Percentiles rank a stretch among this genome's conserved stretches.
Conservation (phyloP, 2,113 vertebrate genomes). For the Apteryx owenii region DNA sequence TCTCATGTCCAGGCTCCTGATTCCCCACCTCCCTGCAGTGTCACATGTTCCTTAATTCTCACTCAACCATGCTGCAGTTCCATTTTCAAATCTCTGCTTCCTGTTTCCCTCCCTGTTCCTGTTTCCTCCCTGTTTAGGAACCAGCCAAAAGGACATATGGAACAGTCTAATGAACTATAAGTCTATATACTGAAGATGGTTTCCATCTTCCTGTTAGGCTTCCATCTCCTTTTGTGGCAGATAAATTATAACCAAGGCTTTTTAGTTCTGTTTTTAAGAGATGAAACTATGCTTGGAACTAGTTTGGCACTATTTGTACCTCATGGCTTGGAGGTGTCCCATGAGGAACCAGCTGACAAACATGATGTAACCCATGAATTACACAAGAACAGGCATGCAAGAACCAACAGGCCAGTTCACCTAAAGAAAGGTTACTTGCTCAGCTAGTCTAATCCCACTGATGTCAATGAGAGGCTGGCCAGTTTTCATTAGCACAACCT, state of each 20-base stretch:
- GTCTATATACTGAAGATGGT: background rate
- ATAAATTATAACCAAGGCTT: background rate
- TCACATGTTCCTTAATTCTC: background rate
- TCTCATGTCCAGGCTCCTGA: background rate
- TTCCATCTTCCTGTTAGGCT: background rate
- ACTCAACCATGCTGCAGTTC: background rate
- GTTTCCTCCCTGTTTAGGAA: background rate
- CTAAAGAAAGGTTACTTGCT: background rate
- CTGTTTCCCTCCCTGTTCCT: too few relatives aligned
- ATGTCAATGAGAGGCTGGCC: background rate
- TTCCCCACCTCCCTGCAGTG: background rate
- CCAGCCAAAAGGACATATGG: background rate
- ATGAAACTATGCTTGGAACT: background rate
- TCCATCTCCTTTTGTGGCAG: background rate
- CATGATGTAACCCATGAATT: background rate
- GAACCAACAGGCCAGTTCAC: background rate
- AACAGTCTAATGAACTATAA: background rate
- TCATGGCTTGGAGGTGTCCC: background rate
- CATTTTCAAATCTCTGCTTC: too few relatives aligned
- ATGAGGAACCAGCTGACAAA: background rate
- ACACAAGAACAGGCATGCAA: background rate
- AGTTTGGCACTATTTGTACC: background rate
- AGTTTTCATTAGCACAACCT: background rate
- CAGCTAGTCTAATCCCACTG: fast-evolving
- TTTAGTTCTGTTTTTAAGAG: background rate